phyloP scores from a whole-genome alignment of 2,113 vertebrate species.

The Chlamydotis undulata region DNA sequence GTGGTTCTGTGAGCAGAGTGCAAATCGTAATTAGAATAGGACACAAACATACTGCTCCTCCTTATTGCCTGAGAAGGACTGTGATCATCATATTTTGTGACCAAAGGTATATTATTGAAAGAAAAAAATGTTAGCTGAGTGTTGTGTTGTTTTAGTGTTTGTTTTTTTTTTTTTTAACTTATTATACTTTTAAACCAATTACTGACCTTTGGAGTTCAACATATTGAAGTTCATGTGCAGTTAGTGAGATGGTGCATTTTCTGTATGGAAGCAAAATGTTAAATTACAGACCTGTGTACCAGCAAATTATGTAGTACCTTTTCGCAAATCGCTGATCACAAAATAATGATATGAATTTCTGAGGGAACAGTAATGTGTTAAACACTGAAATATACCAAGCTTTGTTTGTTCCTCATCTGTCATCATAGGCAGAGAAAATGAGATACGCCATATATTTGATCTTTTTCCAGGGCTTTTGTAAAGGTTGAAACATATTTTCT shows the following conservation, averaged over 20 bases:
- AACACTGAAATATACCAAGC: background rate
- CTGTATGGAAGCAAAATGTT: background rate
- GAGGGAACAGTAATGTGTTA: background rate
- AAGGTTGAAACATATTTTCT: background rate
- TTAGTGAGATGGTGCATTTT: background rate
- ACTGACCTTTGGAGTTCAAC: background rate
- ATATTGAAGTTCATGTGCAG: background rate
- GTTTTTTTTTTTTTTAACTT: background rate
- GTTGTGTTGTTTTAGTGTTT: background rate
- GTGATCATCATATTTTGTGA: background rate
- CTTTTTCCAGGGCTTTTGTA: background rate
- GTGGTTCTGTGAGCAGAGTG: background rate
- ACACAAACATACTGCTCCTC: background rate
- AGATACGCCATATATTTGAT: background rate
- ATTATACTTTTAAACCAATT: background rate
- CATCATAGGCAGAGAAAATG: background rate
- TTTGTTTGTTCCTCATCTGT: background rate
- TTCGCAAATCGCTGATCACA: background rate
- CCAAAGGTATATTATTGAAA: background rate
- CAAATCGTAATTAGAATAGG: background rate
- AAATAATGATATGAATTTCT: background rate
- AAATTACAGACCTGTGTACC: background rate
- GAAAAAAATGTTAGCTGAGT: background rate
- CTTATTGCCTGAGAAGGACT: background rate
- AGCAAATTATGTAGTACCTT: background rate